phyloP scores from a whole-genome alignment of 2,113 vertebrate species.

The Amia ocellicauda region DNA sequence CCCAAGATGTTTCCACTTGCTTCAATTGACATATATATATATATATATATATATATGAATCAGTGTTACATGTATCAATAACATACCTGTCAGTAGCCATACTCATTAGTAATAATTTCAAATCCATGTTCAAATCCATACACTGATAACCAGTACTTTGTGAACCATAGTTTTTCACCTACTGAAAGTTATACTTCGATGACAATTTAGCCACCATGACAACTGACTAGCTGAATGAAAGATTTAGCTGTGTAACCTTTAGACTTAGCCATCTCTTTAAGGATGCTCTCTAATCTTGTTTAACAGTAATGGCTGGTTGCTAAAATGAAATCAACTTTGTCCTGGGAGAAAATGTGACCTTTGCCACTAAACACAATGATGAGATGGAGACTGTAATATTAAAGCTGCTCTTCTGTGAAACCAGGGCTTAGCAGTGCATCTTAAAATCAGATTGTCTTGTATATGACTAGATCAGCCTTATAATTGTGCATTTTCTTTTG shows the following conservation, averaged over 20 bases:
- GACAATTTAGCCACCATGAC: constrained; percentile 21
- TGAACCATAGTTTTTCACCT: too few relatives aligned
- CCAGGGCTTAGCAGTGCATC: background rate
- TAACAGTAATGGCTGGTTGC: constrained; percentile 13
- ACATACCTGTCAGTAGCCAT: too few relatives aligned
- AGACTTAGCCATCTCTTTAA: constrained; percentile 32
- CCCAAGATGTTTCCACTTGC: too few relatives aligned
- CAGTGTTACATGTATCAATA: too few relatives aligned
- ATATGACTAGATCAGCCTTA: background rate
- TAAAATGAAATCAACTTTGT: constrained; percentile 24
- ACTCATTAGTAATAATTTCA: too few relatives aligned
- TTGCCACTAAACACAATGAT: constrained; percentile 3
- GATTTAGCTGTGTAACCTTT: constrained; percentile 41
- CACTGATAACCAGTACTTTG: too few relatives aligned
- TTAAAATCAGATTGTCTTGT: background rate
- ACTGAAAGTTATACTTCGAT: background rate
- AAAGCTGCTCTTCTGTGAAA: background rate
- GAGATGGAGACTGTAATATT: background rate
- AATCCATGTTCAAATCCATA: too few relatives aligned
- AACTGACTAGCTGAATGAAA: constrained; percentile 17
- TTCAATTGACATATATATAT: too few relatives aligned
- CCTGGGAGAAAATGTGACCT: background rate
- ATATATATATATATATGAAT: too few relatives aligned
- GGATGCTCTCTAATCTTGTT: constrained; percentile 37
- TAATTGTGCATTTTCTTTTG: background rate